Evolutionary conservation across 2,797 vertebrate species (phyloP), one percentile per base, ranked within the genome.

Genomic region (Botia kubotai): DNA sequence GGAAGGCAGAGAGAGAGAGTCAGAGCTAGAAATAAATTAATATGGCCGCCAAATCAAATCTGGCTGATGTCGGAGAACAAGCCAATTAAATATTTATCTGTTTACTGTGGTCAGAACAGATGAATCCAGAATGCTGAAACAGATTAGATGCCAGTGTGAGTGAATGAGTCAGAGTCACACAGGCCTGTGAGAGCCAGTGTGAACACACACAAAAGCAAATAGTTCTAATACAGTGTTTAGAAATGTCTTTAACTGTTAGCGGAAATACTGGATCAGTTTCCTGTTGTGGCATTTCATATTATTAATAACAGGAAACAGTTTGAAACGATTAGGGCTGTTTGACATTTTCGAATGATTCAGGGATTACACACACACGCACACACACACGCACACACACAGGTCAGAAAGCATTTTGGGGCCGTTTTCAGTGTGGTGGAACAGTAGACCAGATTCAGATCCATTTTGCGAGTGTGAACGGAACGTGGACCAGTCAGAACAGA

Each of bases 31-130:
- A 53, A 39, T 53, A 19, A 46, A 48, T 63, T 65, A 1, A 79
- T 71, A 39, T 53, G 58, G 77, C 65, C 52, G 23, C 33, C 4
- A 48, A 46, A n/a, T 75, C 72, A 83, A 60, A 62, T 19, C 46
- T 63, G 48, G 57, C 55, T 48, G 19, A 67, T 72, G 73, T 52
- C 80, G 33, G 50, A 26, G 50, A 76, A 77, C 67, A 80, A 80
- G 72, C 14, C 58, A 75, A 52, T 80, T 52, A 62, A 80, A 83
- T 83, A 80, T 83, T 83, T 76, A 80, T 80, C 57, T 80, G 72
- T 79, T 83, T 65, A 80, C 66, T 33, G 2, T 72, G 52, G 60
- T 58, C 50, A 72, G 72, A 80, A 80, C 72, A 83, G 82, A 76
- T 58, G 58, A 66, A 48, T 62, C 13, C 58, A 72, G 72, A 58